Evolutionary conservation across 2,113 vertebrate genomes (phyloP).

Genomic region (Pygoscelis antarcticus): DNA sequence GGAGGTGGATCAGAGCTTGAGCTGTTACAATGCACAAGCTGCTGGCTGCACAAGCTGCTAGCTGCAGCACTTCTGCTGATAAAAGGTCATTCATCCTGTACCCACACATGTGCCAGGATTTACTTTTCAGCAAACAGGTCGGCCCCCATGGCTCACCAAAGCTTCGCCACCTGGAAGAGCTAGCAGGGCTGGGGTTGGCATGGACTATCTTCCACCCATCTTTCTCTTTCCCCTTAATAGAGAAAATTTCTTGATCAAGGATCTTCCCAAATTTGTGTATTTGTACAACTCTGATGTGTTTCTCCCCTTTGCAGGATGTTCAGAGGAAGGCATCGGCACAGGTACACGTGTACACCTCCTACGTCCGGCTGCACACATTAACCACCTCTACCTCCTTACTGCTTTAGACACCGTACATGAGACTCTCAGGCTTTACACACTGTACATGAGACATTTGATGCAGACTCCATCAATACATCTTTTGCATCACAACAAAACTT

Average conservation of each 20-base stretch:
- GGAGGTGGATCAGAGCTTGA: background rate
- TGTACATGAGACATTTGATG: background rate
- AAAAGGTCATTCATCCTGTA: background rate
- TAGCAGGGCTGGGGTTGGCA: background rate
- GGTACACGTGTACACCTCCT: accelerated
- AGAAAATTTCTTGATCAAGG: background rate
- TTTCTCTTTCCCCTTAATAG: background rate
- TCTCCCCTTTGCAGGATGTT: accelerated
- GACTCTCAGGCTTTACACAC: background rate
- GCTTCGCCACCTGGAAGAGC: background rate
- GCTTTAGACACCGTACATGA: background rate
- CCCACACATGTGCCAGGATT: background rate
- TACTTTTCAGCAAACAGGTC: background rate
- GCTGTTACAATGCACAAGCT: background rate
- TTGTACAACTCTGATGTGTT: background rate
- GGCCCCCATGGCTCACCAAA: background rate
- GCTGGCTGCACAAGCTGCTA: background rate
- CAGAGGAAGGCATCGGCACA: background rate
- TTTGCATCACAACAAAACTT: background rate
- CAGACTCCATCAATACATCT: background rate
- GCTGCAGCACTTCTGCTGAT: background rate
- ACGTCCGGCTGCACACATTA: background rate
- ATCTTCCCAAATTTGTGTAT: background rate
- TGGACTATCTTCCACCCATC: background rate
- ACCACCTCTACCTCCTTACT: background rate